Evolutionary conservation across 2,797 vertebrate genomes (phyloP), one percentile per base, ranked within the genome.

Genomic region (Anniella stebbinsi): DNA sequence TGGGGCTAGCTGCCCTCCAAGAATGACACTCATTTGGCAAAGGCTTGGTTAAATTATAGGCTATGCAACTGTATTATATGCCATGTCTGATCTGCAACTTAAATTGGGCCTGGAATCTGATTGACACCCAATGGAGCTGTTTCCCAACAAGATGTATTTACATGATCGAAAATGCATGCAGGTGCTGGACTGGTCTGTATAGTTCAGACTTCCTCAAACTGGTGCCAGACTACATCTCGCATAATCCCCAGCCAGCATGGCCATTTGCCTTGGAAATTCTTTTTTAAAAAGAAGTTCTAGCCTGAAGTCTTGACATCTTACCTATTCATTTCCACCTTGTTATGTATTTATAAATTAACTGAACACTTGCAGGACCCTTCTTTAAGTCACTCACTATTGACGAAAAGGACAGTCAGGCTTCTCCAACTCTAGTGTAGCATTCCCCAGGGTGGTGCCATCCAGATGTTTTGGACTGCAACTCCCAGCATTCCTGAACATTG

Each of bases 401-500:
- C 60, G 1, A 86, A 36, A 11, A 36, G 69, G 12, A 25, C 38
- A 9, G 17, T 23, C 66, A 69, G 38, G 90, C 70, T 90, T 90
- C 92, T 93, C 87, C 90, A 89, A 89, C 92, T 85, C 77, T 33
- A 33, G 36, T 73, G 51, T 11, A 25, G 0, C 7, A 33, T 76
- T 66, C 48, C 41, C 38, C 70, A 76, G 33, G 3, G 9, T 2
- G 7, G 25, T 28, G 8, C 25, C 17, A 28, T 57, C 38, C n/a
- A 1, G 12, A 57, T 21, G 36, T 75, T 17, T 60, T 3, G 30
- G 54, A 80, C 15, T 60, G 10, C n/a, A 18, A 9, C 7, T 86
- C 25, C 70, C 28, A 57, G 41, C 41, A 11, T 30, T 21, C 54
- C 51, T 51, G 38, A 12, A 21, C n/a, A 38, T 63, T 23, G 13